Percentiles rank a stretch among this genome's conserved stretches.
Evolutionary conservation across 2,797 vertebrate species (phyloP).

Genomic region (Astyanax mexicanus): DNA sequence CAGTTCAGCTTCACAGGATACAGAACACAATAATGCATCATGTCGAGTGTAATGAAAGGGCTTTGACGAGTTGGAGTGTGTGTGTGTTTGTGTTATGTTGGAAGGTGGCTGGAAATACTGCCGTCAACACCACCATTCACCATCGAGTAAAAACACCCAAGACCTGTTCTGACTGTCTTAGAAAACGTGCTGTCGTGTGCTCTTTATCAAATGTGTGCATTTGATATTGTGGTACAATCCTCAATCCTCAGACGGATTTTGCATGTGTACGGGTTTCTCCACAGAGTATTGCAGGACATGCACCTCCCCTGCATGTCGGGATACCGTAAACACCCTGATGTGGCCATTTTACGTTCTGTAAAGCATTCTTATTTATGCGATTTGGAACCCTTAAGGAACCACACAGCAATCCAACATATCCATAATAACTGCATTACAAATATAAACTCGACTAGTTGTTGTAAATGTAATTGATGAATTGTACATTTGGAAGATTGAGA

Average conservation of each 20-base stretch:
- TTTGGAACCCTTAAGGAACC: constrained; percentile 74
- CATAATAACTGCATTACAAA: constrained; percentile 77
- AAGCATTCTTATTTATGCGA: constrained; percentile 81
- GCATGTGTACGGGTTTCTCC: constrained; percentile 52
- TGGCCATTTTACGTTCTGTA: constrained; percentile 58
- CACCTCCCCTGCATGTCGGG: constrained; percentile 60
- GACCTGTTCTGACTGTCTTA: constrained; percentile 18
- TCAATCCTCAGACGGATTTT: constrained; percentile 43
- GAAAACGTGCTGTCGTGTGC: constrained; percentile 19
- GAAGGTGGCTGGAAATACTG: constrained; percentile 38
- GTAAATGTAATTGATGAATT: constrained; percentile 82
- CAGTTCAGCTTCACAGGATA: neutral
- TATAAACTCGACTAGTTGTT: constrained; percentile 81
- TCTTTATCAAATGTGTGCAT: constrained; percentile 44
- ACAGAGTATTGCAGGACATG: constrained; percentile 57
- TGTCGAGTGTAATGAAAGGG: constrained; percentile 33
- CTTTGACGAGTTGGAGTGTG: constrained; percentile 28
- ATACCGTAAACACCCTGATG: constrained; percentile 54
- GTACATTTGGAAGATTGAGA: constrained; percentile 83
- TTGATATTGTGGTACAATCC: constrained; percentile 54
- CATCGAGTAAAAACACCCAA: constrained; percentile 8
- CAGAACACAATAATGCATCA: constrained; percentile 31
- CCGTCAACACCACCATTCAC: constrained; percentile 24
- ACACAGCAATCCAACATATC: constrained; percentile 73
- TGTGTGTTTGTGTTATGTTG: constrained; percentile 27